Evolutionary conservation across 2,797 vertebrate species (phyloP).

Genomic region (Myotis pilosus): DNA sequence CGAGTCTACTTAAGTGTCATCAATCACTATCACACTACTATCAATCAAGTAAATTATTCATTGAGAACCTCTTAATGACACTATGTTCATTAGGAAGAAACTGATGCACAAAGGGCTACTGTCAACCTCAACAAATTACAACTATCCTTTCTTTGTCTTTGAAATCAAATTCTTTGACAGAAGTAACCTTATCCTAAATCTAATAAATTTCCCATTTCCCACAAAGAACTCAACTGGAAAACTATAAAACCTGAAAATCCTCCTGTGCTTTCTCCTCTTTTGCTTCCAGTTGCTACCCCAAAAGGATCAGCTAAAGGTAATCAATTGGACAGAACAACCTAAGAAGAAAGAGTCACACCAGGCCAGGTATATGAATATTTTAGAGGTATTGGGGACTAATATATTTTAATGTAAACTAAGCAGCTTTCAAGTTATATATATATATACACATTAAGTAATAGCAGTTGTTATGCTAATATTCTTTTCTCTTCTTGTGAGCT

Average conservation of each 20-base stretch:
- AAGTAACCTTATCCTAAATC: slow-evolving; percentile 54
- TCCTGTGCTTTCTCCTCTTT: not conserved
- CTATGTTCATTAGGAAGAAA: slow-evolving; percentile 41
- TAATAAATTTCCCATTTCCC: not conserved
- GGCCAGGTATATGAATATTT: slow-evolving; percentile 34
- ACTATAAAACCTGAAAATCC: slow-evolving; percentile 56
- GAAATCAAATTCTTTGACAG: slow-evolving; percentile 48
- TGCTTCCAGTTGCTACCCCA: not conserved
- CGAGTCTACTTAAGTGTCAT: not conserved
- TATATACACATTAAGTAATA: not conserved
- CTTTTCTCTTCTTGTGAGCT: not conserved
- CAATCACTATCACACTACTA: not conserved
- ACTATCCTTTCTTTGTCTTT: slow-evolving; percentile 61
- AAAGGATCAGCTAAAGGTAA: not conserved
- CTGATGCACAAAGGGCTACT: slow-evolving; percentile 50
- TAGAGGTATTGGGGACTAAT: not conserved
- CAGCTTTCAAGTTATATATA: not conserved
- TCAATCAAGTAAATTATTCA: slow-evolving; percentile 34
- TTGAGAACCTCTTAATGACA: not conserved
- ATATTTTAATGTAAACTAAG: not conserved
- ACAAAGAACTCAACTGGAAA: not conserved
- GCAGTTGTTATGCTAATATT: not conserved
- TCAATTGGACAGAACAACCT: not conserved
- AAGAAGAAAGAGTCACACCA: not conserved
- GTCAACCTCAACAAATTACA: slow-evolving; percentile 32